phyloP scores from a whole-genome alignment of 2,113 vertebrate genomes.

The Dicrurus megarhynchus region DNA sequence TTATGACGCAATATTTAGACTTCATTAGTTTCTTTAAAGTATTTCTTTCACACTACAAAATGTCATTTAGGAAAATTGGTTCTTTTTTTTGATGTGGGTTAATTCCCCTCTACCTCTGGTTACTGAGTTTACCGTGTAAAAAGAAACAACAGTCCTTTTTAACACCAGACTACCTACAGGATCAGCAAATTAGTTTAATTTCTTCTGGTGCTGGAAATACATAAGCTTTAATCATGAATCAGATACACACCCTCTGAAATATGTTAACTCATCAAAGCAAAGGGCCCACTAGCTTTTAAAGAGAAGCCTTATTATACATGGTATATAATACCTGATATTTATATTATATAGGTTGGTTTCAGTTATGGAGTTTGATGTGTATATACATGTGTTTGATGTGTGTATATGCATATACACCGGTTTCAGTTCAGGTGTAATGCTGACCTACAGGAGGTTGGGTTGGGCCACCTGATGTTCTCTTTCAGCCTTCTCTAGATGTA shows the following conservation, averaged over 20 bases:
- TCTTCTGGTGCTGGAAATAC: conserved; percentile 53
- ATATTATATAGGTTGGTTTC: conserved; percentile 30
- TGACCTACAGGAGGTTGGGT: conserved; percentile 16
- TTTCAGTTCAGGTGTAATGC: conserved; percentile 32
- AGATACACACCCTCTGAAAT: conserved; percentile 56
- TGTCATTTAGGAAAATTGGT: conserved; percentile 21
- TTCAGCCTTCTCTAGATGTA: not conserved
- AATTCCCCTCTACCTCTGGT: conserved; percentile 23
- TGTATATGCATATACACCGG: conserved; percentile 48
- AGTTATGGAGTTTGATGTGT: conserved; percentile 26
- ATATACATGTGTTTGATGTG: conserved; percentile 55
- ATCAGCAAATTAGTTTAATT: conserved; percentile 52
- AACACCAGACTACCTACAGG: conserved; percentile 15
- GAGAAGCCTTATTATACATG: conserved; percentile 16
- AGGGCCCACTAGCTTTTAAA: conserved; percentile 10
- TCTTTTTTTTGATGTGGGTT: conserved; percentile 49
- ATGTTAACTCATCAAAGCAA: conserved; percentile 54
- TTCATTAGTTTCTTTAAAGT: conserved; percentile 43
- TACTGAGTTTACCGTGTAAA: conserved; percentile 47
- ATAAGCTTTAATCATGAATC: conserved; percentile 55
- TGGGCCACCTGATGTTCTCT: not conserved
- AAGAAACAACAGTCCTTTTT: conserved; percentile 41
- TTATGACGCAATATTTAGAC: conserved; percentile 41
- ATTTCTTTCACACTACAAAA: conserved; percentile 45
- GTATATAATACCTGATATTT: conserved; percentile 40